A percentile compares a stretch with the other conserved stretches of the same genome.
Evolutionary conservation across 2,888 invertebrate genomes (phyloP).

Genomic region (Drosophila leonis): DNA sequence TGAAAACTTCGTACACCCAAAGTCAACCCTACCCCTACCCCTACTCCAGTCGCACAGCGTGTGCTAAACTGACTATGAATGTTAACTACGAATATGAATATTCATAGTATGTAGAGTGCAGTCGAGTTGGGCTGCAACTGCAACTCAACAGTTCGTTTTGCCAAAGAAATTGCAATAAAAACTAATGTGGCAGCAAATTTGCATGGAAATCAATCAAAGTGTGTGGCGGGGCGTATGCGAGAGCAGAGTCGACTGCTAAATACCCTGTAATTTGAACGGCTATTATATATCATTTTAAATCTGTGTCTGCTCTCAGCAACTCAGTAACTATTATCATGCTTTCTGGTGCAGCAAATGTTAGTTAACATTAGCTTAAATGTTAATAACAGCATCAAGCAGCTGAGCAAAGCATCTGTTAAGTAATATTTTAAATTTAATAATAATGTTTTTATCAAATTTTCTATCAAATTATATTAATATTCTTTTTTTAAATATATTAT

Average conservation of each 20-base stretch:
- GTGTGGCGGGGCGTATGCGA: rapidly evolving
- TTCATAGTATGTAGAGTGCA: slow-evolving; percentile 20
- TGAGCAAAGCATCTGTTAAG: no score
- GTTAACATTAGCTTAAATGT: background rate
- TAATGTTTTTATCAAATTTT: no score
- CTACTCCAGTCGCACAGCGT: background rate
- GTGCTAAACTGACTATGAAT: slow-evolving; percentile 20
- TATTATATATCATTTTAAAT: background rate
- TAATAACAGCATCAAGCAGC: background rate
- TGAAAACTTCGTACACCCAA: slow-evolving; percentile 57
- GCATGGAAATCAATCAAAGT: slow-evolving; percentile 73
- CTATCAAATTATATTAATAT: no score
- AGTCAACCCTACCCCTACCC: slow-evolving; percentile 4
- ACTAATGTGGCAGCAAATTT: slow-evolving; percentile 67
- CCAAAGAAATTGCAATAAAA: slow-evolving; percentile 65
- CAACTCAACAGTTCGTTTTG: slow-evolving; percentile 42
- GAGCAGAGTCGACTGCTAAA: background rate
- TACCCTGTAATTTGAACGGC: slow-evolving; percentile 33
- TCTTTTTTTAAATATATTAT: no score
- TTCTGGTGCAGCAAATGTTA: background rate
- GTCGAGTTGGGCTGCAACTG: slow-evolving; percentile 41
- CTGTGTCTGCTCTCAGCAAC: background rate
- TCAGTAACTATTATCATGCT: background rate
- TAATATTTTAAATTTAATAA: no score
- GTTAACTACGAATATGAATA: slow-evolving; percentile 26